Evolutionary conservation across 1,140 invertebrate species (phyloP), one percentile per base, ranked within the genome.

Genomic region (Drosophila willistoni): DNA sequence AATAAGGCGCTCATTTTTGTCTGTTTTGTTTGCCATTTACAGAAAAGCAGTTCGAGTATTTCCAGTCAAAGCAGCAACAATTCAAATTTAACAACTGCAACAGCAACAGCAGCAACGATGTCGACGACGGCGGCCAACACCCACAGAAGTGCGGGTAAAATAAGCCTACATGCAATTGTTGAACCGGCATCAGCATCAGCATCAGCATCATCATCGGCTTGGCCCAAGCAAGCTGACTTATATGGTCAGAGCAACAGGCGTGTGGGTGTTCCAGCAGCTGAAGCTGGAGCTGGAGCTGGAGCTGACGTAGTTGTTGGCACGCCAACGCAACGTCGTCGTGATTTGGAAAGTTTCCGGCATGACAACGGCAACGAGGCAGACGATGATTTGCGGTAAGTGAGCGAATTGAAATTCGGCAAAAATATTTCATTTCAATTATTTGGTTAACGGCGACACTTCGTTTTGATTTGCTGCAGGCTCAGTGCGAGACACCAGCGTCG

Each of bases 261-360:
- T 77, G 84, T 89, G 80, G 84, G 84, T 47, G 84, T 71, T 41
- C n/a, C 65, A 57, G 13, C 60, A 67, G 51, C 61, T 79, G 68
- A 79, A 60, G 59, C 68, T 61, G 59, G 34, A 67, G 51, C 61
- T 79, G 68, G 77, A 60, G 59, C 68, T 61, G 59, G 34, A 55
- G 82, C 62, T 77, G 68, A 61, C 59, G 75, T 59, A 65, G 73
- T 44, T 54, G 68, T 19, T 47, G 63, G 54, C 12, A 78, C 90
- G 81, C 87, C 90, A 91, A 90, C 90, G 90, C 86, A 79, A 64
- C 75, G 64, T 13, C 81, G 75, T 86, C 90, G 83, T 81, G 90
- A 91, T 91, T 91, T 91, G 90, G 90, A 91, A 91, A 91, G 90
- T 91, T 91, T 91, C 90, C 90, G 90, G 90, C 90, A 90, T 73